Evolutionary conservation across 2,797 vertebrate genomes (phyloP), one percentile per base, ranked within the genome.

Genomic region (Pagetopsis macropterus): DNA sequence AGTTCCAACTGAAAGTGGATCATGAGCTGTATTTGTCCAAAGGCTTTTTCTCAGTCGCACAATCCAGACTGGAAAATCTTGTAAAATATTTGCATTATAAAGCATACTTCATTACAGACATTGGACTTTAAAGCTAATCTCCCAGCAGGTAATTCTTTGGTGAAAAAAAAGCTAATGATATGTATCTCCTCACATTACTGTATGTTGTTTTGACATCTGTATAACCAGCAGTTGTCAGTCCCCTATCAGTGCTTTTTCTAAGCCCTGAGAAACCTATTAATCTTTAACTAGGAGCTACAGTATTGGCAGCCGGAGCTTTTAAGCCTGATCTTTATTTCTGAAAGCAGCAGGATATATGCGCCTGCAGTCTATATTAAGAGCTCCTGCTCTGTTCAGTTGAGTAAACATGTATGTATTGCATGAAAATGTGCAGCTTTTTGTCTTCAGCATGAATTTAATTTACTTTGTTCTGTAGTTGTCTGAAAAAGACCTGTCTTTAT

Each of bases 281-380:
- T 94, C 73, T 93, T 94, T 94, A 94, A 95, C 94, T 72, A 84
- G 83, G 77, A 73, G 68, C 72, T 67, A 70, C 78, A 76, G 76
- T 88, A 21, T 21, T 21, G 90, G 86, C 81, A 90, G 81, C 73
- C 62, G 45, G 83, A 76, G 85, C 90, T 91, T 93, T 92, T 91
- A 91, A 87, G 87, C 79, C 74, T 70, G 86, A 82, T 88, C 77
- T 90, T 90, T 88, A 87, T 85, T 84, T 83, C 78, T 87, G 75
- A 84, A 86, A 87, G 71, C 79, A 87, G 85, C 82, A 90, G 82
- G 87, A 88, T 89, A 88, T 84, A 61, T 56, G 76, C 49, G 21
- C 57, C 64, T 23, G 12, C 51, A 79, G 80, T 84, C 76, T 69
- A 72, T 73, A 77, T 84, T 87, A 81, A 71, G 76, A 84, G 55